Base-by-base conservation (phyloP, 2,888 invertebrate genomes). In the Cheilosia soror region DNA sequence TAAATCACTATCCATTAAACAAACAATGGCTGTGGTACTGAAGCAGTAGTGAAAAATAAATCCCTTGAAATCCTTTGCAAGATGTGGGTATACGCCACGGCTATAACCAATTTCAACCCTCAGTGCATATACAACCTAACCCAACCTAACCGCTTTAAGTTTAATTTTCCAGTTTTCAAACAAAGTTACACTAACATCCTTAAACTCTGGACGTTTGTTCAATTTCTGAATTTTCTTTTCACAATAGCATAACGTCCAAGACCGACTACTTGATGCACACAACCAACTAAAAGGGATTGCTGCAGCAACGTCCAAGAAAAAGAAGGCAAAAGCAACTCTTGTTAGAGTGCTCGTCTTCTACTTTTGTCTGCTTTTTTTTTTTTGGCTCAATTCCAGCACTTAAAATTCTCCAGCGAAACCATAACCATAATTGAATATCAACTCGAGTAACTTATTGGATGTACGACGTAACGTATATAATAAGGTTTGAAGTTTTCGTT, bases 111-210 rank as follows among this genome's bases (percentile, higher is more conserved):
- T 44, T 44, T 44, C 15, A 44, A 5, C 44, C 44, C 44, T 13
- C 15, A 44, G 15, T 44, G 44, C 44, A 15, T 37, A 11, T 11
- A 11, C 37, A 33, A 33, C 9, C 9, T 6, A 37, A 37, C 37
- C 37, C 11, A 37, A 11, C 33, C 33, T 9, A 33, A 33, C 37
- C 44, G 15, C 44, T 44, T 15, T 2, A 15, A 44, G 44, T 15
- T 44, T n/a, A 44, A 44, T 44, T 44, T 44, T 44, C 44, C 44
- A 44, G 44, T 44, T 44, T 44, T 44, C 44, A 44, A 44, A 44
- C 44, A 44, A 44, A 44, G 44, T 44, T 44, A 44, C 44, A 44
- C 44, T 44, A 6, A 13, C 15, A 15, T 6, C 15, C 44, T 15
- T 44, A n/a, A 44, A 15, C 15, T 13, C n/a, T 13, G 13, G 15